Conservation (phyloP, 2,888 invertebrate genomes). For the Drosophila barbarae region DNA sequence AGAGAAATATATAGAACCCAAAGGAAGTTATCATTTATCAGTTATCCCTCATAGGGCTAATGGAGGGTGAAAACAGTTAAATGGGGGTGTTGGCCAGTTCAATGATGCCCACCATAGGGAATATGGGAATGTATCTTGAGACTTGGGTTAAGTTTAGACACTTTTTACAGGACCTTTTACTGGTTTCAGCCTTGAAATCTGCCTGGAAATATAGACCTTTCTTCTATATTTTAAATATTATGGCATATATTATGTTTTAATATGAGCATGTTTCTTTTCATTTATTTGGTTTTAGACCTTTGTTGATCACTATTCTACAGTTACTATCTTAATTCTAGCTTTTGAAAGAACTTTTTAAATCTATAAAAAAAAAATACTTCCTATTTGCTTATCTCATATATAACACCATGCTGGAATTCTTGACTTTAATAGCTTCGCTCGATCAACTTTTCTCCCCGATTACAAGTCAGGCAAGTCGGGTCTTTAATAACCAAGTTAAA, state of each 20-base stretch:
- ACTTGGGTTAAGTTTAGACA: background rate
- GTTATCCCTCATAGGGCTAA: constrained; percentile 4
- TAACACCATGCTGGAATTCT: background rate
- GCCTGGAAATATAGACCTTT: too few relatives aligned
- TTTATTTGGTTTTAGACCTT: background rate
- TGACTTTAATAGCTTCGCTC: background rate
- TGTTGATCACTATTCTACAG: background rate
- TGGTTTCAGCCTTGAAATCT: background rate
- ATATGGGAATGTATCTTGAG: background rate
- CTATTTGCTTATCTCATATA: background rate
- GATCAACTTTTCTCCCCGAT: background rate
- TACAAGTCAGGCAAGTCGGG: background rate
- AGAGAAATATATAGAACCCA: background rate
- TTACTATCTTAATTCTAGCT: too few relatives aligned
- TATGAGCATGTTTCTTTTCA: background rate
- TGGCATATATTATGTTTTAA: too few relatives aligned
- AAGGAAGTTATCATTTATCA: constrained; percentile 1
- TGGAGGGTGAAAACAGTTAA: constrained; percentile 6
- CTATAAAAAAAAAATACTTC: too few relatives aligned
- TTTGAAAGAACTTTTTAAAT: too few relatives aligned
- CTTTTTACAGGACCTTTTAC: background rate
- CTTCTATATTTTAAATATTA: background rate
- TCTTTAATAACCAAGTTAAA: background rate
- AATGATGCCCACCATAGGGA: constrained; percentile 1
- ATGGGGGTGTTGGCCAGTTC: constrained; percentile 3